A percentile compares a stretch with the other conserved stretches of the same genome.
Conservation (phyloP, 2,888 invertebrate species). For the Coleophora flavipennella region DNA sequence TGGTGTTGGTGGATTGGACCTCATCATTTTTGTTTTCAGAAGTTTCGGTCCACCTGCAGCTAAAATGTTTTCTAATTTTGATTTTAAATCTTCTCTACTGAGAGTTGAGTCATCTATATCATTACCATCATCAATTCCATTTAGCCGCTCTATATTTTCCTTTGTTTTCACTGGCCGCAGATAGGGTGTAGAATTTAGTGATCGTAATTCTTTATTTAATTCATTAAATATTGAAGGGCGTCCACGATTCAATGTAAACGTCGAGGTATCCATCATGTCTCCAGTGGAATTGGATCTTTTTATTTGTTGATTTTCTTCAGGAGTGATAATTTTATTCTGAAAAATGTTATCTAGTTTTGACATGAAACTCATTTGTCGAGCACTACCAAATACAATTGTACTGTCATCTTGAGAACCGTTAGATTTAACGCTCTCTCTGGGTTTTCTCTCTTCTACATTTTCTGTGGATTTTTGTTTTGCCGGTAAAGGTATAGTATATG, state of each 20-base stretch:
- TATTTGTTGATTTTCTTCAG: slow-evolving; percentile 39
- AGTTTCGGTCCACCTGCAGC: slow-evolving; percentile 45
- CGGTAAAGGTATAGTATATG: slow-evolving; percentile 30
- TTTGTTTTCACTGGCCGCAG: slow-evolving; percentile 33
- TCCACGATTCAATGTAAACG: slow-evolving; percentile 26
- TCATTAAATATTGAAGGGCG: slow-evolving; percentile 41
- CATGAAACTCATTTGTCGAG: slow-evolving; percentile 52
- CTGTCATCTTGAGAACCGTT: slow-evolving; percentile 37
- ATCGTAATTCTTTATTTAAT: slow-evolving; percentile 49
- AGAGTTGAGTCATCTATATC: slow-evolving; percentile 37
- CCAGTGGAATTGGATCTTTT: slow-evolving; percentile 53
- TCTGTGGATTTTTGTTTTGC: slow-evolving; percentile 14
- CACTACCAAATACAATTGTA: slow-evolving; percentile 45
- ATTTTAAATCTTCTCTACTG: slow-evolving; percentile 52
- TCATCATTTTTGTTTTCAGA: slow-evolving; percentile 43
- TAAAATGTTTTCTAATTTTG: slow-evolving; percentile 55
- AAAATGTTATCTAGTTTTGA: slow-evolving; percentile 55
- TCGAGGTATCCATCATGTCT: slow-evolving; percentile 34
- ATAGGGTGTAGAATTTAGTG: slow-evolving; percentile 32
- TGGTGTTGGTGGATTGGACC: slow-evolving; percentile 50
- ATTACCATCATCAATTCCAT: slow-evolving; percentile 19
- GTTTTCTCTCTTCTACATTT: slow-evolving; percentile 24
- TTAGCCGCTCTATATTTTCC: slow-evolving; percentile 18
- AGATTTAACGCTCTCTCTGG: slow-evolving; percentile 38
- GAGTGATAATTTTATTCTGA: slow-evolving; percentile 39